phyloP scores from a whole-genome alignment of 1,140 invertebrate species.

The Amphibalanus amphitrite region DNA sequence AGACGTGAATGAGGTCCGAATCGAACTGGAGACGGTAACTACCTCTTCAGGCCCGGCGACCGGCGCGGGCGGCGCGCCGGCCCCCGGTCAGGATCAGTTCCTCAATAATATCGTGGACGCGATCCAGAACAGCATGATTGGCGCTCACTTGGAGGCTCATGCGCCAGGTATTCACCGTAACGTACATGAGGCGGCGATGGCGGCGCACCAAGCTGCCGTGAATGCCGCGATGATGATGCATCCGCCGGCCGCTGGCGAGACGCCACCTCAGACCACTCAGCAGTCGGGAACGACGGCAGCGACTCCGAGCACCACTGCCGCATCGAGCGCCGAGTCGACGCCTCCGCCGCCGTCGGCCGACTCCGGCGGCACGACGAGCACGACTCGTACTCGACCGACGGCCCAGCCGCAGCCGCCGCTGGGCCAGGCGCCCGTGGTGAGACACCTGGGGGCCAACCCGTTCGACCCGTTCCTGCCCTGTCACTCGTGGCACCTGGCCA shows the following conservation, averaged over 20 bases:
- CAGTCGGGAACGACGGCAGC: background rate
- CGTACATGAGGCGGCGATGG: background rate
- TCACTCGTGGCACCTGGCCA: conserved; percentile 21
- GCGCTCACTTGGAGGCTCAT: background rate
- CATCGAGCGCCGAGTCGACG: background rate
- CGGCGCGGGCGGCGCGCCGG: background rate
- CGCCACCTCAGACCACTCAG: background rate
- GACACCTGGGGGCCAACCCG: conserved; percentile 16
- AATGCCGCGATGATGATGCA: background rate
- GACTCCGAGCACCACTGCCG: background rate
- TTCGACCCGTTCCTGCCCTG: conserved; percentile 30
- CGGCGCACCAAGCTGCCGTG: background rate
- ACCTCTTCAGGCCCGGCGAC: background rate
- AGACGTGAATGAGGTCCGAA: background rate
- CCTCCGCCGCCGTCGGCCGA: background rate
- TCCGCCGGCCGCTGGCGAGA: background rate
- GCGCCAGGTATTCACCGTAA: background rate
- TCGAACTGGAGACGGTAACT: background rate
- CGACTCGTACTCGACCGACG: conserved; percentile 24
- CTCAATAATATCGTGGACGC: background rate
- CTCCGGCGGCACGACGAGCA: background rate
- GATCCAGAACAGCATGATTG: background rate
- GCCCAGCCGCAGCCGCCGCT: conserved; percentile 35
- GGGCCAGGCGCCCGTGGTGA: background rate
- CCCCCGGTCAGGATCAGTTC: no score